Evolutionary conservation across 2,888 invertebrate species (phyloP), one percentile per base, ranked within the genome.

Genomic region (Leucophora obtusa): DNA sequence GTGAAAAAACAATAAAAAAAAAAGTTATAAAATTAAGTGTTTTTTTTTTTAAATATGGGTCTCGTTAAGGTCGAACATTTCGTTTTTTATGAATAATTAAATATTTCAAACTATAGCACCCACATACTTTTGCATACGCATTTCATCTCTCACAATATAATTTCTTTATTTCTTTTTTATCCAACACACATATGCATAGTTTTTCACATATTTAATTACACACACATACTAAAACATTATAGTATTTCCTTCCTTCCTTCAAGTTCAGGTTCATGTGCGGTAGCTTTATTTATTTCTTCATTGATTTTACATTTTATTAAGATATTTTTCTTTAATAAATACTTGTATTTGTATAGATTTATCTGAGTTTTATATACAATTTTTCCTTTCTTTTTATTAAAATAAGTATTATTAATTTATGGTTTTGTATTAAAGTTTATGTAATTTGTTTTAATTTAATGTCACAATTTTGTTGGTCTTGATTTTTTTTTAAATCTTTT

Each of bases 231-330:
- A 24, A 60, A 43, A 69, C 15, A 63, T 68, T 56, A 11, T 58
- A 15, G 47, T 51, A 56, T 75, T 77, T 74, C 73, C 76, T 81
- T 81, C 60, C 77, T 81, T 81, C 60, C 77, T 81, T 70, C 81
- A 81, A 81, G 81, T 81, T 81, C 81, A 81, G 77, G 81, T 81
- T 81, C 81, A 74, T 59, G 77, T 74, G 60, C 71, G 66, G 66
- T 66, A 54, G 21, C 24, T 54, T 66, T 6, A 3, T 10, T 59
- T 18, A 53, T 53, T 43, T 65, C 17, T 47, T 68, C 71, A 68
- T 78, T 72, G 77, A 78, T 78, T 78, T 78, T 71, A 77, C 77
- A 60, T 74, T 43, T 73, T 59, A 7, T 51, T 33, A n/a, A 1
- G 2, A 38, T 51, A n/a, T 56, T 77, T 59, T 1, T 24, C 50